phyloP scores from a whole-genome alignment of 2,888 invertebrate species.

The Cabera pusaria region DNA sequence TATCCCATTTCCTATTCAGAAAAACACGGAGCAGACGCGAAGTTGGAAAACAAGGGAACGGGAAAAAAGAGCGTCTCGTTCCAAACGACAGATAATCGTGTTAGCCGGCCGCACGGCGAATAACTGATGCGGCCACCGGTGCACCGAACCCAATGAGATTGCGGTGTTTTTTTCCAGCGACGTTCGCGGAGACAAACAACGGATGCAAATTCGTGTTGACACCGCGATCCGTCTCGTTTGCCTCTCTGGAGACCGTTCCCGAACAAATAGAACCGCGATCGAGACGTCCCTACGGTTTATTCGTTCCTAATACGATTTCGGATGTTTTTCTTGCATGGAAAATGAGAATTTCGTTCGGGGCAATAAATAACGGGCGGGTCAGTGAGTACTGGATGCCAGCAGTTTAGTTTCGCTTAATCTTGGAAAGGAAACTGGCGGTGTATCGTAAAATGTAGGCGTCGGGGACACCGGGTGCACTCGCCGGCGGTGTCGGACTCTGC shows the following conservation, averaged over 20 bases:
- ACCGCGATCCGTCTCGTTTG: slow-evolving; percentile 82
- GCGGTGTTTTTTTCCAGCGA: slow-evolving; percentile 77
- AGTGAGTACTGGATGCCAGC: slow-evolving; percentile 62
- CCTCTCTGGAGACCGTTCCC: slow-evolving; percentile 73
- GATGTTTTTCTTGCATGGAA: slow-evolving; percentile 57
- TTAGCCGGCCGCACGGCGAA: slow-evolving; percentile 77
- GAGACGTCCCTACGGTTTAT: slow-evolving; percentile 65
- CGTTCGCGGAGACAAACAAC: slow-evolving; percentile 78
- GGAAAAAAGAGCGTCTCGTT: slow-evolving; percentile 77
- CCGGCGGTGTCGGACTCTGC: slow-evolving; percentile 48
- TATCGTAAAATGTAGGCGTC: slow-evolving; percentile 63
- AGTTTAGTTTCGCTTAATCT: slow-evolving; percentile 75
- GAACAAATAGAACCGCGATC: slow-evolving; percentile 77
- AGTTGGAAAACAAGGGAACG: slow-evolving; percentile 81
- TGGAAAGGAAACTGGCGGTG: slow-evolving; percentile 66
- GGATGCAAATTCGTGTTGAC: slow-evolving; percentile 83
- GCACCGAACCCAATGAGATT: slow-evolving; percentile 78
- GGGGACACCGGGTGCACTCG: slow-evolving; percentile 42
- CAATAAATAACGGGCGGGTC: slow-evolving; percentile 57
- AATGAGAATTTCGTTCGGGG: slow-evolving; percentile 47
- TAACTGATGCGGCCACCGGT: slow-evolving; percentile 72
- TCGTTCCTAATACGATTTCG: slow-evolving; percentile 58
- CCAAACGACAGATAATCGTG: slow-evolving; percentile 81
- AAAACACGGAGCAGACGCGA: slow-evolving; percentile 77
- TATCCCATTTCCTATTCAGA: slow-evolving; percentile 81